Conservation (phyloP, 2,888 invertebrate species). For the Pachydiplax longipennis region DNA sequence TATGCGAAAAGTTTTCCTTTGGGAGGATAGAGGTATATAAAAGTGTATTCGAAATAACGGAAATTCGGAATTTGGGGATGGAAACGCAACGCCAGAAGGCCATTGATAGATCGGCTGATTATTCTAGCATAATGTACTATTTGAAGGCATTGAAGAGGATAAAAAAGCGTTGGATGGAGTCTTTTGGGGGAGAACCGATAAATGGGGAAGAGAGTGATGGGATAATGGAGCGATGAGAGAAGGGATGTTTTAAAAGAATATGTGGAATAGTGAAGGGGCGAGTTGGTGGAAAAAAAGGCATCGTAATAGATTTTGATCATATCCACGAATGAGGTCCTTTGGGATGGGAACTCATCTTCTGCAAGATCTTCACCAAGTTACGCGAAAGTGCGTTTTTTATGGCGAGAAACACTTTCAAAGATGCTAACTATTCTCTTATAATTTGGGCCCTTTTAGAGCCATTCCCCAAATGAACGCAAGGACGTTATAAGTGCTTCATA, state of each 20-base stretch:
- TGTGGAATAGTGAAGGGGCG: background rate
- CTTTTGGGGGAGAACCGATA: background rate
- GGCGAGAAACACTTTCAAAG: no score
- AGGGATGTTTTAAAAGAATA: background rate
- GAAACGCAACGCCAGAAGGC: background rate
- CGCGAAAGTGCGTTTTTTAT: no score
- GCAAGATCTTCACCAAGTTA: no score
- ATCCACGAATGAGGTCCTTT: background rate
- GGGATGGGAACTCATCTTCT: no score
- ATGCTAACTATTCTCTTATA: no score
- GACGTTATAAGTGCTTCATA: no score
- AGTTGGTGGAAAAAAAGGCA: background rate
- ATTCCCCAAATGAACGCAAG: no score
- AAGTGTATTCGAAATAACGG: background rate
- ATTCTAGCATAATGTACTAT: background rate
- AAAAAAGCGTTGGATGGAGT: background rate
- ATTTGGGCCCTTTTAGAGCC: no score
- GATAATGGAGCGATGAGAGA: background rate
- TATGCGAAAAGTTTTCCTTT: no score
- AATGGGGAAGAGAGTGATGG: no score
- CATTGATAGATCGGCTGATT: background rate
- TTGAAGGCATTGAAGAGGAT: background rate
- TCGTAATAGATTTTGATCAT: background rate
- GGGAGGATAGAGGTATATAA: no score
- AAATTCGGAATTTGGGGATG: background rate